Evolutionary conservation across 2,113 vertebrate species (phyloP).

Genomic region (Symphodus melops): DNA sequence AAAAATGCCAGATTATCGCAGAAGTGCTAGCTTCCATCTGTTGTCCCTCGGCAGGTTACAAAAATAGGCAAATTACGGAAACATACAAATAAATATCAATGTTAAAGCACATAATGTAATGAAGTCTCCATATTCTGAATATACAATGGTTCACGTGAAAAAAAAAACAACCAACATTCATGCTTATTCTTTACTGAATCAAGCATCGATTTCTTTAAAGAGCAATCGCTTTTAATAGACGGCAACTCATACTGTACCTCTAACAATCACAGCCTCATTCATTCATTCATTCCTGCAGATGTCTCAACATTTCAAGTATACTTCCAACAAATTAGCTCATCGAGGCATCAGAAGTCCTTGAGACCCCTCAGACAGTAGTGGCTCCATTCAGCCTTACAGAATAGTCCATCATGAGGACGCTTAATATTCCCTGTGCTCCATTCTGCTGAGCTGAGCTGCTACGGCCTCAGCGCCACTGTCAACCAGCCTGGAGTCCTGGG

Average conservation of each 20-base stretch:
- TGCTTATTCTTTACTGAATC: too few species aligned
- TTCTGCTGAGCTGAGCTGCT: conserved; percentile 51
- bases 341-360: conserved; percentile 37
- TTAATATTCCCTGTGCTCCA: conserved; percentile 37
- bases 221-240: conserved; percentile 30
- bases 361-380: conserved; percentile 50
- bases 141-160: too few species aligned
- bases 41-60: too few species aligned
- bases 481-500: conserved; percentile 38
- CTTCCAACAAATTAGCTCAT: conserved; percentile 57
- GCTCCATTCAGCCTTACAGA: conserved; percentile 46
- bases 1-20: too few species aligned
- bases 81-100: too few species aligned
- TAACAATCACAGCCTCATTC: conserved; percentile 62
- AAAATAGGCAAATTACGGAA: too few species aligned
- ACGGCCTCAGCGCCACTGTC: conserved; percentile 40
- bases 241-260: conserved; percentile 53
- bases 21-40: too few species aligned
- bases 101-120: too few species aligned
- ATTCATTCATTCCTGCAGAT: conserved; percentile 58
- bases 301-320: conserved; percentile 30
- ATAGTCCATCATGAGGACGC: conserved; percentile 72
- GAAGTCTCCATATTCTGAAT: too few species aligned
- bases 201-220: not conserved
- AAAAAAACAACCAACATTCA: not conserved